Evolutionary conservation across 1,140 invertebrate species (phyloP), one percentile per base, ranked within the genome.

Genomic region (Drosophila setifemur): DNA sequence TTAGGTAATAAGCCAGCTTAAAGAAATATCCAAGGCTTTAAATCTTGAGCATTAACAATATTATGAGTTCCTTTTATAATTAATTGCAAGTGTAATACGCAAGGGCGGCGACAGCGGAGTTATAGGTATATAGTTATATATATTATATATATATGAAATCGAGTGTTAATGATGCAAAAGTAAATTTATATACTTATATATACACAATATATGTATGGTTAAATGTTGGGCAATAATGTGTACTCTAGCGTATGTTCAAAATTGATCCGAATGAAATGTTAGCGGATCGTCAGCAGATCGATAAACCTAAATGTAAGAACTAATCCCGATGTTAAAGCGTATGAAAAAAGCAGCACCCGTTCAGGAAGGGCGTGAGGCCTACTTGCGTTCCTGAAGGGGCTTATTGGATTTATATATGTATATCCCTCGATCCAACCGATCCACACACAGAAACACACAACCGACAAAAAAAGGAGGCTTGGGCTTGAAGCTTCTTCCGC

Each of bases 11-110:
- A 83, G 78, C 52, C 61, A 64, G 78, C 73, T 83, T 78, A 61
- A 81, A 69, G 68, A 61, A 26, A 35, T 69, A 73, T 83, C 63
- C 50, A 83, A 83, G 74, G 79, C 79, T 79, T 81, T 85, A 68
- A 87, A 76, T 86, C 82, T 87, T 87, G 78, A 73, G 72, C 82
- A 86, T 86, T 76, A 86, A 87, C 68, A 76, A 85, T 73, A 82
- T 73, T 73, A 73, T 73, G 69, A 73, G 71, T 73, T 73, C 71
- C 71, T 73, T 73, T 73, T 73, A 73, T 67, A 58, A 66, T 47
- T 73, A 73, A 70, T 69, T 60, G 54, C 23, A 68, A 37, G 43
- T 31, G 69, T 60, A 79, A 54, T 54, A 44, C 55, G 74, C 64
- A 79, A 72, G 76, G 66, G 78, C 82, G 53, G 78, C 72, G 58